Base-by-base conservation (phyloP, 2,113 vertebrate species). In the Megatriorchis doriae region DNA sequence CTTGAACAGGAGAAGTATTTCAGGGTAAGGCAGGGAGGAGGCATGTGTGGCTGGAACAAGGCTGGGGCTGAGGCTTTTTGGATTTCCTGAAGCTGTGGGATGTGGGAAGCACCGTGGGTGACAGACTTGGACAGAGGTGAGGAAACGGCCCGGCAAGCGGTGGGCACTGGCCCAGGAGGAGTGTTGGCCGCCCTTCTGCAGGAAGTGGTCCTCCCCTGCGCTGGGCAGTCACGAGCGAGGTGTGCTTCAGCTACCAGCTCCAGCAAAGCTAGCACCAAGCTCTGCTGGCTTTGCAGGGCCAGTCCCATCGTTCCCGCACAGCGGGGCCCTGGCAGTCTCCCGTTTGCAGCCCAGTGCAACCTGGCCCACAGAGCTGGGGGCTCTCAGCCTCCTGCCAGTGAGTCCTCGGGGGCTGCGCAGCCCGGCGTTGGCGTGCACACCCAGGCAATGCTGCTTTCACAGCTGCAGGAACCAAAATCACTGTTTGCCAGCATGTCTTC, bases 1-100 rank as follows among this genome's bases (percentile, higher is more conserved):
- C 20, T 86, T 32, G 32, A 78, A 62, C 45, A 45, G 65, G 31
- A 88, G 48, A 61, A 73, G 42, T 70, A 32, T 73, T 93, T 92
- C 74, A 70, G 80, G 86, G 67, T 42, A 92, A 65, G 40, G 58
- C 3, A 0, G 66, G 29, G 65, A 87, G 73, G 81, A 96, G 90
- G 38, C 52, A 10, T 47, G 36, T 68, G 66, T 0, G 7, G 38
- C 71, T 90, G 62, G 47, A 82, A 43, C n/a, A 85, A 82, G 85
- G 85, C 79, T 40, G 62, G 40, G 66, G 29, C 67, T 21, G 80
- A 81, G 89, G 81, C 59, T 73, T 85, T 85, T 81, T 95, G 82
- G 90, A 93, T 94, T 96, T 96, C 95, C 96, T 92, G 90, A n/a
- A 50, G 63, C 88, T 81, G 81, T 80, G 96, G 94, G 94, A 90